phyloP scores from a whole-genome alignment of 2,113 vertebrate species.

The Mellivora capensis region DNA sequence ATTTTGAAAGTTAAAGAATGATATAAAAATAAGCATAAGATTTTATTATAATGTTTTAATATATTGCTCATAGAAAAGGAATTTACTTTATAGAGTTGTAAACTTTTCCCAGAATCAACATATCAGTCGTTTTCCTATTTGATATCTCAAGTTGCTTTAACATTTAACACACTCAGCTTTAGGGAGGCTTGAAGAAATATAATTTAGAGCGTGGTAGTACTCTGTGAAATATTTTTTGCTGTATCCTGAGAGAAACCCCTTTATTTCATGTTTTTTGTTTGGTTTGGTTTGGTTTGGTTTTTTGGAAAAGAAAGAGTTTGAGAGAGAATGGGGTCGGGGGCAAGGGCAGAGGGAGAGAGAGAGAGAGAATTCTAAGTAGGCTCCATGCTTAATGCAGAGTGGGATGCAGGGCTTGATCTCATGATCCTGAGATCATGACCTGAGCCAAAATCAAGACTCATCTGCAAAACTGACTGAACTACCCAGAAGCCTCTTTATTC shows the following conservation, averaged over 20 bases:
- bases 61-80: neutral
- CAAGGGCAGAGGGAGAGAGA: neutral
- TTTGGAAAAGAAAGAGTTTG: neutral
- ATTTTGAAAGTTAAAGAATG: constrained; percentile 31
- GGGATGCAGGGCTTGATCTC: neutral
- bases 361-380: neutral
- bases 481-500: neutral
- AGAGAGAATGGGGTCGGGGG: neutral
- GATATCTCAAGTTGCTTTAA: neutral
- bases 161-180: neutral
- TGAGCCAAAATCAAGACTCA: neutral
- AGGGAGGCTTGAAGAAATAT: neutral
- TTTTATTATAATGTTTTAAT: neutral
- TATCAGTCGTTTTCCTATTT: neutral
- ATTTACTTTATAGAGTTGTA: neutral
- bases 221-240: neutral
- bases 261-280: neutral
- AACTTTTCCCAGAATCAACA: constrained; percentile 2
- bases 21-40: neutral
- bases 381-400: neutral
- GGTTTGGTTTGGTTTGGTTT: neutral
- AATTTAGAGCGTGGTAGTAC: neutral
- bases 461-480: neutral
- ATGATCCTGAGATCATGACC: neutral
- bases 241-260: neutral